These are phyloP conservation scores for Xiphorhynchus elegans DNA, from an alignment of 2,113 vertebrate genomes.

Conservation along the genomic window DNA sequence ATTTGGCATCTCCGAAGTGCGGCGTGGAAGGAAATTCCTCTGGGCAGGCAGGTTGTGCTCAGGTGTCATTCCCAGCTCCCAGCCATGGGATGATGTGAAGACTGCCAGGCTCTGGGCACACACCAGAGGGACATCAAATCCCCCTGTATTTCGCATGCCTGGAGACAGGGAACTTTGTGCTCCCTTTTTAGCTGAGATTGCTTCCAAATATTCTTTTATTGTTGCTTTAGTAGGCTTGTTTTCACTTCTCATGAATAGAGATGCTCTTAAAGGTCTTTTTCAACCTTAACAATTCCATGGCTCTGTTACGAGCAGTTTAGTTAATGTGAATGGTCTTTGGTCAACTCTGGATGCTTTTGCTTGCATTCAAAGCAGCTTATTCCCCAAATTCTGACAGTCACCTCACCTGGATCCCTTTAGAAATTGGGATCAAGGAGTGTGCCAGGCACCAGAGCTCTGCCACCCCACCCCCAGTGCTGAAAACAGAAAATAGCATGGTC, in stretches of 20 bases:
- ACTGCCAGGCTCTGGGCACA: neutral
- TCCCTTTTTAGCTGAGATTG: neutral
- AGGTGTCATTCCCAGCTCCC: neutral
- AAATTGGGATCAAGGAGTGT: neutral
- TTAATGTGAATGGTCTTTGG: neutral
- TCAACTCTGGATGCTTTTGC: neutral
- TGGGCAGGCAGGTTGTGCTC: slow-evolving; percentile 11
- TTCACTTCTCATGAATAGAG: neutral
- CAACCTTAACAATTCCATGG: neutral
- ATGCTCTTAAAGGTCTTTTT: neutral
- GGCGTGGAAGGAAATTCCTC: neutral
- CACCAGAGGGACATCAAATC: neutral
- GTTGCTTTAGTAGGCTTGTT: neutral
- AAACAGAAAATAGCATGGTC: accelerated
- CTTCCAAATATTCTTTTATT: neutral
- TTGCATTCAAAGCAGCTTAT: neutral
- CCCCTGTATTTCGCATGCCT: neutral
- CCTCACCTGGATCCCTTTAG: neutral
- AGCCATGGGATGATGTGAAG: accelerated
- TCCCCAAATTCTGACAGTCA: neutral
- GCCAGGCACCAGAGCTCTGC: neutral
- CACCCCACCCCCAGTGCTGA: neutral
- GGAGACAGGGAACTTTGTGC: neutral
- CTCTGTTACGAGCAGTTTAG: neutral
- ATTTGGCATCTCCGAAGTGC: slow-evolving; percentile 53